A percentile compares a stretch with the other conserved stretches of the same genome.
These are phyloP conservation scores for Drosophila lutescens DNA, from an alignment of 2,888 invertebrate genomes.

Conservation along the genomic window DNA sequence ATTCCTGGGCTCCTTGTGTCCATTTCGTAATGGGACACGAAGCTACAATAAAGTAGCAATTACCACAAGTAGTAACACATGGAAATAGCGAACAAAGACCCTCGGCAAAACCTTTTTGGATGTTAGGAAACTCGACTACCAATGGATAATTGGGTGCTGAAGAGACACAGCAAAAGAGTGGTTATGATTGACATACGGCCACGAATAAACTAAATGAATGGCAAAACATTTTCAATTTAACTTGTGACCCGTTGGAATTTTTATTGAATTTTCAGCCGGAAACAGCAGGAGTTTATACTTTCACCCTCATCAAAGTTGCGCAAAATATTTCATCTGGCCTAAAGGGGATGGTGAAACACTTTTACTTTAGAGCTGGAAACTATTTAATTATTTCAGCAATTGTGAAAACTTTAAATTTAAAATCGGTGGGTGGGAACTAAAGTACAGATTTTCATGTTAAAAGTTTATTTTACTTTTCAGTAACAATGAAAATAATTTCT, in stretches of 20 bases:
- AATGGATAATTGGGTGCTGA: neutral
- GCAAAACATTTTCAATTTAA: neutral
- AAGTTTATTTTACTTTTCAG: no score
- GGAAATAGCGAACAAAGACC: constrained; percentile 13
- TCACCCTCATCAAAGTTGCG: neutral
- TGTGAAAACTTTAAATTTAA: neutral
- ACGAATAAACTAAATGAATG: neutral
- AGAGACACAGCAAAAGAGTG: no score
- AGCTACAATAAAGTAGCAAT: constrained; percentile 72
- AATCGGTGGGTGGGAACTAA: no score
- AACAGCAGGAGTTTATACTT: neutral
- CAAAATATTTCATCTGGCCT: no score
- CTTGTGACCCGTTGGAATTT: neutral
- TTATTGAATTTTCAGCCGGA: neutral
- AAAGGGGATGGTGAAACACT: no score
- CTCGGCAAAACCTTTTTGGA: constrained; percentile 1
- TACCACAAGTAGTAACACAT: constrained; percentile 49
- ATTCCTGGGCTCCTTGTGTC: constrained; percentile 37
- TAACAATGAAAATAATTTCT: no score
- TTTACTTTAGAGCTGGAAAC: no score
- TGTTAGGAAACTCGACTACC: neutral
- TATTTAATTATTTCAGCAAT: no score
- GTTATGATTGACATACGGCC: neutral
- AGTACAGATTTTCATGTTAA: no score
- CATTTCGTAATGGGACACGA: constrained; percentile 44